Conservation (phyloP, 2,888 invertebrate species). For the Zelleria hepariella region DNA sequence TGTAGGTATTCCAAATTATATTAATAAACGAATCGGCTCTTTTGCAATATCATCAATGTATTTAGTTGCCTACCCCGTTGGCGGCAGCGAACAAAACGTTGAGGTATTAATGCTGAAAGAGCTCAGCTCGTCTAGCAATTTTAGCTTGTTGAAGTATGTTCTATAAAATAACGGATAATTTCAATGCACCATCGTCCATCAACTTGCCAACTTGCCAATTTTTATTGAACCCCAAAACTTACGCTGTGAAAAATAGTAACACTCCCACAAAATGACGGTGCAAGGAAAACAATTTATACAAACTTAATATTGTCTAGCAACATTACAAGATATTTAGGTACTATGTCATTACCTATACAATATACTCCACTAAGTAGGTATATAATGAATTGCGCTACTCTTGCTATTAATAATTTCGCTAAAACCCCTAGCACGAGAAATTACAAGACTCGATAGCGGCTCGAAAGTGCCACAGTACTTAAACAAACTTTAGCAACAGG, state of each 20-base stretch:
- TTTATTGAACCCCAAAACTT: neutral
- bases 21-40: neutral
- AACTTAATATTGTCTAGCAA: slow-evolving; percentile 65
- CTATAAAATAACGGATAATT: slow-evolving; percentile 40
- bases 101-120: neutral
- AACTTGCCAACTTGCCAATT: neutral
- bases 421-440: slow-evolving; percentile 50
- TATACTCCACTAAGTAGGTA: slow-evolving; percentile 62
- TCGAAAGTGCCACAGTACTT: slow-evolving; percentile 1
- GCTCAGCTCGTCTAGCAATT: slow-evolving; percentile 25
- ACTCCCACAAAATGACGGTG: slow-evolving; percentile 39
- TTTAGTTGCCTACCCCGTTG: neutral
- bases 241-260: slow-evolving; percentile 28
- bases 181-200: slow-evolving; percentile 38
- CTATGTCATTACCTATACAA: slow-evolving; percentile 43
- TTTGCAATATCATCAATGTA: neutral
- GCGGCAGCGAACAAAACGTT: neutral
- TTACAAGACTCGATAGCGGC: slow-evolving; percentile 32
- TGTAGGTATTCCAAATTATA: slow-evolving; percentile 13
- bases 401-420: slow-evolving; percentile 63
- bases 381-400: slow-evolving; percentile 64
- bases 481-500: neutral
- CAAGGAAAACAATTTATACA: slow-evolving; percentile 40
- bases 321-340: slow-evolving; percentile 56
- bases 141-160: slow-evolving; percentile 19